A percentile compares a stretch with the other conserved stretches of the same genome.
phyloP scores from a whole-genome alignment of 2,113 vertebrate species.

The Alectura lathami region DNA sequence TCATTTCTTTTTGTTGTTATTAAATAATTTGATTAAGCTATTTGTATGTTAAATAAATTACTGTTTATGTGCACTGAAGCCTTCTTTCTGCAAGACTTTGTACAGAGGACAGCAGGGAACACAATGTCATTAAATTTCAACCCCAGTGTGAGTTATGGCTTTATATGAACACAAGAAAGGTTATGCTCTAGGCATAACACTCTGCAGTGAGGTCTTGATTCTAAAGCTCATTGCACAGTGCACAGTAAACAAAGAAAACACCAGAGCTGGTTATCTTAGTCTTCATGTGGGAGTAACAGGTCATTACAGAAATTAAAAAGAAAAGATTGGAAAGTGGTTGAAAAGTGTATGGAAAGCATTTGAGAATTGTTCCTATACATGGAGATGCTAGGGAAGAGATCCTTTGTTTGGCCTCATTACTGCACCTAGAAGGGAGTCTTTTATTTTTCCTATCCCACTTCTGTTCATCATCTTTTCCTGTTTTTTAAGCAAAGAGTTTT shows the following conservation, averaged over 20 bases:
- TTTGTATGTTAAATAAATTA: background rate
- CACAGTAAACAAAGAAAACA: constrained; percentile 17
- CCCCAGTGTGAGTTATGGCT: background rate
- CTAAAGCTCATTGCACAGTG: background rate
- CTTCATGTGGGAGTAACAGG: background rate
- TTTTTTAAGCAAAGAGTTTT: background rate
- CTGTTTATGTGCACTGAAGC: background rate
- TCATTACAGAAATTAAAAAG: background rate
- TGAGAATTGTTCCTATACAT: background rate
- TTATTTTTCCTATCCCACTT: background rate
- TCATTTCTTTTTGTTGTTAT: background rate
- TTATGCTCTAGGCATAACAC: constrained; percentile 29
- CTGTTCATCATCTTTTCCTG: background rate
- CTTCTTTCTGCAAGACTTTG: background rate
- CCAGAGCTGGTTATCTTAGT: background rate
- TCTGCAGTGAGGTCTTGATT: constrained; percentile 27
- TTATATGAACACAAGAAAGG: constrained; percentile 33
- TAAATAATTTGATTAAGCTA: constrained; percentile 7
- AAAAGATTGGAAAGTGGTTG: background rate
- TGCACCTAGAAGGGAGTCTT: background rate
- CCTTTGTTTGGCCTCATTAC: background rate
- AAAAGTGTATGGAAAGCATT: background rate
- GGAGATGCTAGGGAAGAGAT: background rate
- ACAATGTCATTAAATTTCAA: constrained; percentile 35
- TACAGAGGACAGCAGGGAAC: background rate